Conservation (phyloP, 1,140 invertebrate species). For the Drosophila prosaltans region DNA sequence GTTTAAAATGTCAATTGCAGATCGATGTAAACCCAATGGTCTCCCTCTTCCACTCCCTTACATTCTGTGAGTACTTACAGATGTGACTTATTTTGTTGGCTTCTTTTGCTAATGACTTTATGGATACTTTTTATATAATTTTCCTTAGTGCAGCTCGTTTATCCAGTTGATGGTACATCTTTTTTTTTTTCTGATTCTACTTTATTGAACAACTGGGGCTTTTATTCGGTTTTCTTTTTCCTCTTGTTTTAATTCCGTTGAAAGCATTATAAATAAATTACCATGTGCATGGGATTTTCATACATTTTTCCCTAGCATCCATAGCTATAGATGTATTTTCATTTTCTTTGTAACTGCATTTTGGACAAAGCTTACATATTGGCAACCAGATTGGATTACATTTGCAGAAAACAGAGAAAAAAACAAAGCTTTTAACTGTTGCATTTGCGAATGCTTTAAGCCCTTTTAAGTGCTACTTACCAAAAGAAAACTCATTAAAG, state of each 20-base stretch:
- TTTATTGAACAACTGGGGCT: background rate
- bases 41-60: background rate
- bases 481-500: too few relatives aligned
- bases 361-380: background rate
- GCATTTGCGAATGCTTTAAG: background rate
- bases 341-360: background rate
- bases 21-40: constrained; percentile 17
- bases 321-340: background rate
- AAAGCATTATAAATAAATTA: background rate
- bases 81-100: background rate
- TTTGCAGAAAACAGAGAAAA: background rate
- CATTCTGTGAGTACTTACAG: constrained; percentile 4
- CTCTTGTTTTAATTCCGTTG: background rate
- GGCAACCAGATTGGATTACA: background rate
- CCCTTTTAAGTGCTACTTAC: too few relatives aligned
- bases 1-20: constrained; percentile 53
- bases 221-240: background rate
- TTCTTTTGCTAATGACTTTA: constrained; percentile 3
- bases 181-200: background rate
- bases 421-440: background rate
- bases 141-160: background rate
- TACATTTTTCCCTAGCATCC: background rate
- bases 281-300: background rate
- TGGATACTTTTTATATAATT: background rate
- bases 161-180: background rate